phyloP scores from a whole-genome alignment of 1,140 invertebrate genomes.

The Geopemphigus sp. region DNA sequence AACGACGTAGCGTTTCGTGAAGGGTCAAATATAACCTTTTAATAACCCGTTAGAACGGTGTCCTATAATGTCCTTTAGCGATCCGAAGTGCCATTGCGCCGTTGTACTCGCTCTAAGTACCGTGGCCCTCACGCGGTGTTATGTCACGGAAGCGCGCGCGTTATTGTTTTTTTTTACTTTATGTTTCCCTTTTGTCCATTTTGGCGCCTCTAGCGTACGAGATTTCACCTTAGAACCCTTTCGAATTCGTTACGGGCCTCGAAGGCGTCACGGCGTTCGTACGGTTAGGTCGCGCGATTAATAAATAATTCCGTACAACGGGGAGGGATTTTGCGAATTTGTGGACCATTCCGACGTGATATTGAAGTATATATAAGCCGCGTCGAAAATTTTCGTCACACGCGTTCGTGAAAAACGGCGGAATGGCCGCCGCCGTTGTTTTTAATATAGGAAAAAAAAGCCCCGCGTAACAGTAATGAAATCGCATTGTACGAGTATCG shows the following conservation, averaged over 20 bases:
- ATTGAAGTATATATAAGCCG: slow-evolving; percentile 8
- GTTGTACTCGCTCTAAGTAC: no score
- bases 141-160: no score
- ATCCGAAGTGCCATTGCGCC: neutral
- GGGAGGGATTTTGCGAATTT: neutral
- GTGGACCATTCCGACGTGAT: neutral
- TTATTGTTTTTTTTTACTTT: no score
- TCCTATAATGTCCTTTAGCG: neutral
- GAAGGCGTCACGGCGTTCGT: neutral
- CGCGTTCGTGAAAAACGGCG: neutral
- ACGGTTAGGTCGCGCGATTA: neutral
- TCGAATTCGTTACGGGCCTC: neutral
- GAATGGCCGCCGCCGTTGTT: no score
- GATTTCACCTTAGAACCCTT: no score
- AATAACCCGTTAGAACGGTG: slow-evolving; percentile 9
- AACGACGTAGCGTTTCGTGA: neutral
- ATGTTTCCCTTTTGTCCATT: neutral
- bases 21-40: slow-evolving; percentile 9
- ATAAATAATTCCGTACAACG: slow-evolving; percentile 26
- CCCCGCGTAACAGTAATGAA: no score
- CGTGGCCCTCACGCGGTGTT: no score
- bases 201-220: no score
- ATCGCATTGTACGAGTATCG: no score
- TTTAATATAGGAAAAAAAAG: no score
- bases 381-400: neutral